Conservation (phyloP, 2,797 vertebrate species). For the Peromyscus nudipes region DNA sequence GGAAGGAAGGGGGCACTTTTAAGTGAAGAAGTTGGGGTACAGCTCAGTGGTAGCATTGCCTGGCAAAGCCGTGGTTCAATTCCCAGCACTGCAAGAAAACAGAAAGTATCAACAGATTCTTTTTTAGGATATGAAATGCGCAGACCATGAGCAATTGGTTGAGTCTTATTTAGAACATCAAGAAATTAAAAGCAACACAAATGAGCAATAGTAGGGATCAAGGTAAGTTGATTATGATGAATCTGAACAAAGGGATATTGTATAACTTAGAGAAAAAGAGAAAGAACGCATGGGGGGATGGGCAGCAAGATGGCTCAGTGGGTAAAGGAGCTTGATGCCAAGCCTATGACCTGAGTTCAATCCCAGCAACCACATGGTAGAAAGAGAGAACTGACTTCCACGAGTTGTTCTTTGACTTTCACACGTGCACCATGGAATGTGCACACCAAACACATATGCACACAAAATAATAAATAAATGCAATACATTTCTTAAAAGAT, state of each 20-base stretch:
- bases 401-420: neutral
- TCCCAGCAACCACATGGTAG: neutral
- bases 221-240: neutral
- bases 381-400: neutral
- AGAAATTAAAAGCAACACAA: conserved; percentile 53
- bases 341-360: neutral
- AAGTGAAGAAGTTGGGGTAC: neutral
- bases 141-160: neutral
- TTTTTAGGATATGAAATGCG: conserved; percentile 51
- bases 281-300: neutral
- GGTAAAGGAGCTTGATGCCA: no score
- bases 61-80: neutral
- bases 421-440: neutral
- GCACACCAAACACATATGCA: neutral
- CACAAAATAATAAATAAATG: neutral
- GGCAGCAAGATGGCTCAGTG: neutral
- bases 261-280: neutral
- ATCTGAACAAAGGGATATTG: neutral
- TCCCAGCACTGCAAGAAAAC: neutral
- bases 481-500: neutral
- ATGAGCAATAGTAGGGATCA: conserved; percentile 10
- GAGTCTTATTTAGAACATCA: conserved; percentile 19
- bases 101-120: neutral
- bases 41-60: neutral
- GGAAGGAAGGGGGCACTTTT: no score